Evolutionary conservation across 1,140 invertebrate species (phyloP).

Genomic region (Saccostrea echinata): DNA sequence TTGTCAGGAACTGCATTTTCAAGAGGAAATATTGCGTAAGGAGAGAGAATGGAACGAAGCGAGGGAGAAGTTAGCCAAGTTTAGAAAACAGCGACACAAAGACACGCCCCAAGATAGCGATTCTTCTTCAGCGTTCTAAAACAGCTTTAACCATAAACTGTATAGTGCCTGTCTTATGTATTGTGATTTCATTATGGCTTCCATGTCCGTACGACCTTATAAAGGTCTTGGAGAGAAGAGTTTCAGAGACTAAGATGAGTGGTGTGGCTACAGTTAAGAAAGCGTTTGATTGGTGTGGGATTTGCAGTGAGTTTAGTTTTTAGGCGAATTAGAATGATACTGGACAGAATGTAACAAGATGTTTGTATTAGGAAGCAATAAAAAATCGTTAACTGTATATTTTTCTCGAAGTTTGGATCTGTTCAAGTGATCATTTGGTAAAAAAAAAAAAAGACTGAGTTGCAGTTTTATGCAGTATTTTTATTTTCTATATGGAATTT

Average conservation of each 20-base stretch:
- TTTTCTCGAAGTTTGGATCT: neutral
- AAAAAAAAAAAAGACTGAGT: too few species aligned
- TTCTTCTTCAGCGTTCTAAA: constrained; percentile 62
- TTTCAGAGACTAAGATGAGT: neutral
- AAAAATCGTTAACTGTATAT: neutral
- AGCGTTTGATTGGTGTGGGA: neutral
- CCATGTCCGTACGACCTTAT: neutral
- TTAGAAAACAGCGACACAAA: constrained; percentile 80
- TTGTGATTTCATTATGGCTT: constrained; percentile 27
- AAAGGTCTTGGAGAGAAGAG: neutral
- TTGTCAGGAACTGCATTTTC: constrained; percentile 80
- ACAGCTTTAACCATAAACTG: neutral
- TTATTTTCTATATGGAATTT: too few species aligned
- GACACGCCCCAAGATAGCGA: constrained; percentile 68
- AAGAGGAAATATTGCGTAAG: constrained; percentile 91
- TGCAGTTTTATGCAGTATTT: too few species aligned
- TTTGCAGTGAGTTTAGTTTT: neutral
- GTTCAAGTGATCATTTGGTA: too few species aligned
- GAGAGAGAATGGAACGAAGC: constrained; percentile 97
- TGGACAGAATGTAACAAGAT: neutral
- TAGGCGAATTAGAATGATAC: neutral
- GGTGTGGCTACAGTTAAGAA: neutral
- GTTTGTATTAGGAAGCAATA: neutral
- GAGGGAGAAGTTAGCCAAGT: constrained; percentile 87
- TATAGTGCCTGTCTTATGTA: constrained; percentile 11